phyloP scores from a whole-genome alignment of 2,797 vertebrate genomes.

The Gobionotothen gibberifrons region DNA sequence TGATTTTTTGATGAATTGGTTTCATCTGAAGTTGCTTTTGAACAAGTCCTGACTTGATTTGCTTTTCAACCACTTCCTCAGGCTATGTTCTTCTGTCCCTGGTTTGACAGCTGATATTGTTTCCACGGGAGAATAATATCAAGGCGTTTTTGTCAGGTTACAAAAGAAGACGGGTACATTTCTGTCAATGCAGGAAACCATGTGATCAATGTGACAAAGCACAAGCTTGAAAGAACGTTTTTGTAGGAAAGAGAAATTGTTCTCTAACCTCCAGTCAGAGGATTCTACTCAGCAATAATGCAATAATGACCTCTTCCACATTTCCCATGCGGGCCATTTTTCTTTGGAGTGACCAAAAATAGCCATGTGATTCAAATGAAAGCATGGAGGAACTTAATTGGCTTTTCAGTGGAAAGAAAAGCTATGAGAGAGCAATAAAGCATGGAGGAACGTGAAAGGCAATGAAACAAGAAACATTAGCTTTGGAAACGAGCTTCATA shows the following conservation, averaged over 20 bases:
- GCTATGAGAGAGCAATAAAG: slow-evolving; percentile 63
- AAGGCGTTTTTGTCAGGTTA: slow-evolving; percentile 32
- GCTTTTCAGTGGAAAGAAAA: slow-evolving; percentile 66
- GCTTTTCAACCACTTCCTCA: slow-evolving; percentile 17
- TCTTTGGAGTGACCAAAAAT: slow-evolving; percentile 36
- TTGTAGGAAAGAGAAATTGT: slow-evolving; percentile 10
- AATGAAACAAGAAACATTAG: slow-evolving; percentile 77
- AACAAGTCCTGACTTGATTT: slow-evolving; percentile 18
- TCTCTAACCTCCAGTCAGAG: slow-evolving; percentile 39
- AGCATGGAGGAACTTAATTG: slow-evolving; percentile 62
- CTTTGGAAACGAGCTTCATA: slow-evolving; percentile 73
- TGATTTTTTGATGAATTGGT: slow-evolving; percentile 32
- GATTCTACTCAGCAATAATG: slow-evolving; percentile 37
- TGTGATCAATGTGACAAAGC: slow-evolving; percentile 13
- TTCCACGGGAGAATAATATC: slow-evolving; percentile 22
- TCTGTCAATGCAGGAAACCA: slow-evolving; percentile 6
- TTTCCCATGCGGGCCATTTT: slow-evolving; percentile 54
- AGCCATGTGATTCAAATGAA: slow-evolving; percentile 52
- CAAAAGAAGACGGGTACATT: slow-evolving; percentile 4
- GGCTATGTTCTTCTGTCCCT: slow-evolving; percentile 12
- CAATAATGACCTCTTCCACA: slow-evolving; percentile 42
- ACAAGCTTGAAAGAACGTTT: slow-evolving; percentile 14
- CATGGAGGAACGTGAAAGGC: slow-evolving; percentile 54
- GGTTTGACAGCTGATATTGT: slow-evolving; percentile 21
- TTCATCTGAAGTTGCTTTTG: slow-evolving; percentile 20